These are phyloP conservation scores for Xestia c-nigrum DNA, from an alignment of 2,888 invertebrate genomes.

Conservation along the genomic window DNA sequence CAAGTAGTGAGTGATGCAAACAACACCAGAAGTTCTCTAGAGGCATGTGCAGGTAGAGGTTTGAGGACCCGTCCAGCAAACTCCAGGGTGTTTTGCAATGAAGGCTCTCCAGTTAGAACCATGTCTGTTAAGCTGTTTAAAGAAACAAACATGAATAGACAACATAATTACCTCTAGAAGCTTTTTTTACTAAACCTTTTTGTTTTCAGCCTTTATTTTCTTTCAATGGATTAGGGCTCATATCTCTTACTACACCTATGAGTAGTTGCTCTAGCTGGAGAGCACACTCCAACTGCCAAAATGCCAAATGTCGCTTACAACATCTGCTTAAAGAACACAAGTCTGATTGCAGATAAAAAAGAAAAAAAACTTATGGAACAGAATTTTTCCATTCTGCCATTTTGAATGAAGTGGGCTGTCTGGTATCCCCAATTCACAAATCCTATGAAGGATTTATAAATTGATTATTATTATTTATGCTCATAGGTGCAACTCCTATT, in stretches of 20 bases:
- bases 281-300: too few species aligned
- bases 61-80: conserved; percentile 95
- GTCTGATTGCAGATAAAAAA: too few species aligned
- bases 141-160: background rate
- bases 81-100: conserved; percentile 98
- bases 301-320: too few species aligned
- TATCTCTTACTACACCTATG: too few species aligned
- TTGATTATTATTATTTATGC: background rate
- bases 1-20: conserved; percentile 99
- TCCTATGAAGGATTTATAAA: background rate
- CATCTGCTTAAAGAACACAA: too few species aligned
- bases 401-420: background rate
- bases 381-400: background rate
- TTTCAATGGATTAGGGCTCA: background rate
- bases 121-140: conserved; percentile 90
- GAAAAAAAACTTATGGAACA: background rate
- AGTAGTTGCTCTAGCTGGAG: too few species aligned
- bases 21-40: conserved; percentile 97
- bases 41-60: conserved; percentile 98
- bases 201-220: background rate
- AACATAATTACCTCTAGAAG: background rate
- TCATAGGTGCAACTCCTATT: background rate
- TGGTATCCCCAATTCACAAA: background rate
- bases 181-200: background rate
- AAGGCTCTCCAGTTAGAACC: conserved; percentile 97